A percentile compares a stretch with the other conserved stretches of the same genome.
Conservation (phyloP, 1,140 invertebrate genomes). For the Scaptomyza montana region DNA sequence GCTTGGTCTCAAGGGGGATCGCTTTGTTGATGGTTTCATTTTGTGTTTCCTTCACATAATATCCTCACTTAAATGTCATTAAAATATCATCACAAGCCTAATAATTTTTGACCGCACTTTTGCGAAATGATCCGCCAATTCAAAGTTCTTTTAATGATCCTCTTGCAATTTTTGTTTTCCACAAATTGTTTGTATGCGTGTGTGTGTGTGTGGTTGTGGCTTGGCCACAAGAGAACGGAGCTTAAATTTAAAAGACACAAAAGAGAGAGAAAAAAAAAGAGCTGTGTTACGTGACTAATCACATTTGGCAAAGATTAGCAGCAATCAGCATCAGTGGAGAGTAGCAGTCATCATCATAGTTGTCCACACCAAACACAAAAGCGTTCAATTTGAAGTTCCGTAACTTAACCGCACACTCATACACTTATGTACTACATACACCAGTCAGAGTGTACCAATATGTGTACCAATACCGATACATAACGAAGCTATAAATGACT, state of each 20-base stretch:
- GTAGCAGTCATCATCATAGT: conserved; percentile 73
- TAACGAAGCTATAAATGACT: conserved; percentile 57
- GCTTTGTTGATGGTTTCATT: background rate
- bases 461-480: conserved; percentile 44
- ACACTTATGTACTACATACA: conserved; percentile 1
- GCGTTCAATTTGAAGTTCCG: conserved; percentile 68
- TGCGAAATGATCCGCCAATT: conserved; percentile 10
- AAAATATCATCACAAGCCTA: conserved; percentile 22
- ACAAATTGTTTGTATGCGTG: background rate
- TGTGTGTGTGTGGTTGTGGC: too few species aligned
- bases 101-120: conserved; percentile 20
- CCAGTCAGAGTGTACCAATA: conserved; percentile 6
- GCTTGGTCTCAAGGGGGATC: background rate
- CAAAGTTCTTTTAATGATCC: conserved; percentile 23
- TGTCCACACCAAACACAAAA: conserved; percentile 66
- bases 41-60: background rate
- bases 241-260: conserved; percentile 6
- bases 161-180: conserved; percentile 13
- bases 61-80: conserved; percentile 22
- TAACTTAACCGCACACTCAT: conserved; percentile 62
- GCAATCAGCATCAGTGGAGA: conserved; percentile 67
- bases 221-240: conserved; percentile 15
- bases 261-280: conserved; percentile 2
- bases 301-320: conserved; percentile 77
- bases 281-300: conserved; percentile 76